Evolutionary conservation across 2,888 invertebrate species (phyloP).

Genomic region (Scrobipalpa costella): DNA sequence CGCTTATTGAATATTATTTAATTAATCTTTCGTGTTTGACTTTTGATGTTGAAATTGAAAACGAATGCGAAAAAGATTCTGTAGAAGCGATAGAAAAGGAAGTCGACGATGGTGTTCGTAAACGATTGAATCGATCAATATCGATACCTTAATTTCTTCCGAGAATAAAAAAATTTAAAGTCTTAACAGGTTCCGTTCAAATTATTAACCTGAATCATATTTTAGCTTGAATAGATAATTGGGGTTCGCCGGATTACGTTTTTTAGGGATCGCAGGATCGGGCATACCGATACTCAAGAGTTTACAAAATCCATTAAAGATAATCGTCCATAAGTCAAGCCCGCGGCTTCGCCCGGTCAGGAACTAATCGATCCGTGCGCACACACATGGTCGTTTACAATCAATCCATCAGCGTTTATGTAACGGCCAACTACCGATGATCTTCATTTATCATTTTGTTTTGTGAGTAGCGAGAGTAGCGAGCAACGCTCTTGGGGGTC

Average conservation of each 20-base stretch:
- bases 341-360: conserved; percentile 61
- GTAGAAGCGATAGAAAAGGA: conserved; percentile 6
- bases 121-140: conserved; percentile 2
- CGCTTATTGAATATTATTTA: conserved; percentile 77
- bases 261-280: conserved; percentile 56
- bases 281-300: conserved; percentile 64
- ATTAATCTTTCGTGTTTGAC: conserved; percentile 76
- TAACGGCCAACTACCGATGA: conserved; percentile 76
- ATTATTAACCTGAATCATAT: conserved; percentile 50
- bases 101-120: conserved; percentile 11
- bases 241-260: conserved; percentile 56
- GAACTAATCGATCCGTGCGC: conserved; percentile 77
- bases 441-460: conserved; percentile 79
- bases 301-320: conserved; percentile 75
- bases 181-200: conserved; percentile 47
- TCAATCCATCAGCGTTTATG: conserved; percentile 80
- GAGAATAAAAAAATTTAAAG: conserved; percentile 27
- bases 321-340: conserved; percentile 69
- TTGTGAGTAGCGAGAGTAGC: conserved; percentile 75
- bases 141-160: background rate
- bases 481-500: conserved; percentile 69
- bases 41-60: conserved; percentile 49
- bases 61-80: conserved; percentile 12
- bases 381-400: conserved; percentile 71
- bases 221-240: conserved; percentile 62